These are phyloP conservation scores for Acanthiza pusilla DNA, from an alignment of 2,797 vertebrate species.

Conservation along the genomic window DNA sequence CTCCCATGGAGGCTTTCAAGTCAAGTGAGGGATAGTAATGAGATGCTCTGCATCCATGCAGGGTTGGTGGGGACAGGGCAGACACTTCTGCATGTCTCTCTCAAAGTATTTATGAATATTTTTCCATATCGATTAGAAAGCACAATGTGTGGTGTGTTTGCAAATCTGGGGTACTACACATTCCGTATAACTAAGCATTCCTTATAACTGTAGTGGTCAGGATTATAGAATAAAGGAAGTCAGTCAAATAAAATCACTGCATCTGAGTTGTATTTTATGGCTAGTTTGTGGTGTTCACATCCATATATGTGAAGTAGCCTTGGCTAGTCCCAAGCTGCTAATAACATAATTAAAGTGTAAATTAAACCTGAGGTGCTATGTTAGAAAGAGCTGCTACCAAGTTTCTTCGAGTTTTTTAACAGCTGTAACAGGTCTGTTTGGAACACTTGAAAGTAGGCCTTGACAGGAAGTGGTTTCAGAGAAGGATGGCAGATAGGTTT, in stretches of 20 bases:
- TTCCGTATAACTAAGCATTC: not conserved
- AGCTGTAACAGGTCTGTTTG: not conserved
- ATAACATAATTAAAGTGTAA: not conserved
- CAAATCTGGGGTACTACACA: not conserved
- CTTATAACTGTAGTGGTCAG: not conserved
- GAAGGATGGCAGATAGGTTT: not conserved
- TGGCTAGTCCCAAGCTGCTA: not conserved
- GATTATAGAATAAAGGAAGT: not conserved
- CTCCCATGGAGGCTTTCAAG: not conserved
- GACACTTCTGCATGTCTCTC: fast-evolving
- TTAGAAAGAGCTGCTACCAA: not conserved
- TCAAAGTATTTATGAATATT: not conserved
- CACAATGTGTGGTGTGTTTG: not conserved
- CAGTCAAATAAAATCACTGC: not conserved
- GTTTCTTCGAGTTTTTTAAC: not conserved
- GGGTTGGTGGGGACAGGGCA: not conserved
- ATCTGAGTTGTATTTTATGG: not conserved
- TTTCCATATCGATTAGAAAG: not conserved
- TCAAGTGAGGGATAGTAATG: not conserved
- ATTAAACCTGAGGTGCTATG: not conserved
- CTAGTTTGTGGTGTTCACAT: not conserved
- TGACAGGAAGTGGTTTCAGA: not conserved
- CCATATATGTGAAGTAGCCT: not conserved
- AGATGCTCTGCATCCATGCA: not conserved
- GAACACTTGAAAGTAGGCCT: not conserved